phyloP scores from a whole-genome alignment of 92 coral and sea anemone genomes.

The Hydrozoanthus gracilis region DNA sequence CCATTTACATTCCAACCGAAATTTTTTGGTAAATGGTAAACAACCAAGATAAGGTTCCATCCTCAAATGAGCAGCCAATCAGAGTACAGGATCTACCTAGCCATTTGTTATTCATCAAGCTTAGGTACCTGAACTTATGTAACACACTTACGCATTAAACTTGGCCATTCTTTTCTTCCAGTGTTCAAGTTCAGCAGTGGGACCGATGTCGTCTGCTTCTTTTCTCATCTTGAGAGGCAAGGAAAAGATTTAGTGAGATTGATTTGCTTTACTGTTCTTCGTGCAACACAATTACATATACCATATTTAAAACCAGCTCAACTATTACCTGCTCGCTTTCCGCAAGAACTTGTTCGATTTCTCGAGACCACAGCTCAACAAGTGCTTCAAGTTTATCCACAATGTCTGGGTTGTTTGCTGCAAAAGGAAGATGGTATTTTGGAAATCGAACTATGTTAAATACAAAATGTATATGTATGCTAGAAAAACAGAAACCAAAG shows the following conservation, averaged over 20 bases:
- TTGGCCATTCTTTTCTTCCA: conserved; percentile 99
- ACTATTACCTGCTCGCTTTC: conserved; percentile 94
- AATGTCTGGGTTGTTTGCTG: conserved; percentile 93
- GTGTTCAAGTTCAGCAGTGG: conserved; percentile 97
- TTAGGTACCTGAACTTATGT: no score
- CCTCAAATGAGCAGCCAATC: no score
- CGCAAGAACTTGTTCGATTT: conserved; percentile 95
- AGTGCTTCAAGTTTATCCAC: conserved; percentile 96
- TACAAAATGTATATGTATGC: no score
- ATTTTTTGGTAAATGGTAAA: no score
- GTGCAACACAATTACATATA: no score
- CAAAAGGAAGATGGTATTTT: conserved; percentile 35
- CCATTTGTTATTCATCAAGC: no score
- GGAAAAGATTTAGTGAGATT: neutral
- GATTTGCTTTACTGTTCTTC: no score
- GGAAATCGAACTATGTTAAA: neutral
- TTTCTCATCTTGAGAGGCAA: conserved; percentile 82
- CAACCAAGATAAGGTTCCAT: no score
- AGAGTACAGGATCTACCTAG: no score
- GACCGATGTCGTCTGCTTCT: conserved; percentile 99
- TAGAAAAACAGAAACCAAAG: neutral
- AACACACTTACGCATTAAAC: conserved; percentile 87
- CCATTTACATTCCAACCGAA: no score
- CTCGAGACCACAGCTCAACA: conserved; percentile 90
- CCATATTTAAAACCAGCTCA: neutral